Base-by-base conservation (phyloP, 2,113 vertebrate genomes). In the Girardinichthys multiradiatus region DNA sequence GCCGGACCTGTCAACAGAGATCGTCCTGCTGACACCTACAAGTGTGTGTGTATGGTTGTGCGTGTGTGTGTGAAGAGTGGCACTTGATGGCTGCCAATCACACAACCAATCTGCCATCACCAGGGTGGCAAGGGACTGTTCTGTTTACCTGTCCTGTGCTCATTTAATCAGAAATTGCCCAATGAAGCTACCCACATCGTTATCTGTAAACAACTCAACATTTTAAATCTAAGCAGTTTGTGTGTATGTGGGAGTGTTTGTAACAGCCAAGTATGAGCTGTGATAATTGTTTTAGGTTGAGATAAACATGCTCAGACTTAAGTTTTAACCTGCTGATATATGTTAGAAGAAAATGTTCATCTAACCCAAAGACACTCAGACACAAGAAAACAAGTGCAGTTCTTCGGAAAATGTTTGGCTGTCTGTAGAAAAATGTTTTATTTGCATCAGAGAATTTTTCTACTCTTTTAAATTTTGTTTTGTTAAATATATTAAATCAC, bases 51-150 rank as follows among this genome's bases (percentile, higher is more conserved):
- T 74, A 48, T 45, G 37, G 10, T 9, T 75, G 30, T 71, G 64
- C 64, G 37, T 63, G 68, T 65, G 37, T 83, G 74, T 76, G 68
- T 62, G 28, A 27, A 39, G 72, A 81, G 64, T 68, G 65, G 39
- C 63, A 76, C 71, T 86, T 90, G 91, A 92, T 87, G 85, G 85
- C 82, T 92, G 91, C 87, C 90, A 91, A 81, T 91, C 85, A 86
- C 57, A 67, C 54, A 21, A 73, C 84, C 89, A 91, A 89, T 89
- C 86, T 90, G 83, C 72, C 78, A 90, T 87, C 81, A 83, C 64
- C 28, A 82, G 88, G 87, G 82, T 89, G 91, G 90, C 90, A 89
- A 85, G 84, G 60, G 77, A 87, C 69, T 69, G 75, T 33, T 68
- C 68, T 76, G 82, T 78, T 74, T 72, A 59, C 80, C 81, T 75